Conservation (phyloP, 2,113 vertebrate species). For the Tor tambroides region DNA sequence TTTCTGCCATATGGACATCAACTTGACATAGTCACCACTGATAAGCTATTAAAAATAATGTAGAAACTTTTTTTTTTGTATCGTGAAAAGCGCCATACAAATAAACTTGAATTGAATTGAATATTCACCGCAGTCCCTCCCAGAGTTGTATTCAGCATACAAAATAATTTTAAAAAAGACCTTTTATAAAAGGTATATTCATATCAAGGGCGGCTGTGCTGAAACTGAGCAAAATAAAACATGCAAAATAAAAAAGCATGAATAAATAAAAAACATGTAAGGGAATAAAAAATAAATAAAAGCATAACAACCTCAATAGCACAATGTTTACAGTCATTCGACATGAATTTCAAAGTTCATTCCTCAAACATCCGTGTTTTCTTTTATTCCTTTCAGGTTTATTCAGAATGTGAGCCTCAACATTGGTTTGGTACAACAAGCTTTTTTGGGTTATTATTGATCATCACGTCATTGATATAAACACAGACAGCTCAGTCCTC, state of each 20-base stretch:
- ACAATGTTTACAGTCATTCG: neutral
- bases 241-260: neutral
- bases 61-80: too few relatives aligned
- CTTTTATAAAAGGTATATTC: neutral
- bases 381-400: neutral
- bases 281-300: neutral
- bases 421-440: neutral
- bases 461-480: neutral
- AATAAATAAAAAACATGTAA: neutral
- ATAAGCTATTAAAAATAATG: too few relatives aligned
- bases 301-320: neutral
- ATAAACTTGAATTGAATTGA: too few relatives aligned
- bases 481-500: neutral
- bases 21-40: too few relatives aligned
- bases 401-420: neutral
- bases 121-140: neutral
- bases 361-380: neutral
- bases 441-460: conserved; percentile 7
- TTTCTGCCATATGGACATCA: too few relatives aligned
- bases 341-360: neutral
- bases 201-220: neutral
- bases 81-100: too few relatives aligned
- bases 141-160: neutral
- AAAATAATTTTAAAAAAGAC: neutral
- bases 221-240: neutral